Base-by-base conservation (phyloP, 1,140 invertebrate species). In the Drosophila pachea region DNA sequence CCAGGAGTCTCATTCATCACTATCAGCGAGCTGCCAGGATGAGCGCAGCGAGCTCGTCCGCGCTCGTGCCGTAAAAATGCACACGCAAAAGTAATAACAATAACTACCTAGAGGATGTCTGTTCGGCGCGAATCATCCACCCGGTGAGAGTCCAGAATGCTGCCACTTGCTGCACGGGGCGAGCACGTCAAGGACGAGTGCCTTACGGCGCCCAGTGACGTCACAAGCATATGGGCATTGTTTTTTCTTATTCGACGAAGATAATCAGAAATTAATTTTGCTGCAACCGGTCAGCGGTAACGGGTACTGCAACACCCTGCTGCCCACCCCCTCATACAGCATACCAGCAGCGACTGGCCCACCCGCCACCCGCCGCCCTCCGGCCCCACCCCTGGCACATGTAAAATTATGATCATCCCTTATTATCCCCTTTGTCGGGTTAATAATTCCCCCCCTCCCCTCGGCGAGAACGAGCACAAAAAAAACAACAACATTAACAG, bases 191-290 rank as follows among this genome's bases (percentile, higher is more conserved):
- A 86, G 81, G 81, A 86, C 81, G 81, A 86, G 74, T 81, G 74
- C 8, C 48, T 6, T 1, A 22, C 29, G 29, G 4, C 65, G 22
- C 22, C 22, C 22, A 22, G 22, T 79, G 75, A 82, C 81, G 76
- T 83, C 77, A 76, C 36, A 71, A 62, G 72, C 81, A 86, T 86
- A 86, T 84, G 81, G 72, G 79, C 79, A 68, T 60, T 75, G 65
- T 69, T 62, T 64, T 22, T 60, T 60, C 58, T 43, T 16, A 8
- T 14, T n/a, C 40, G 61, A 12, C 9, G 31, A 32, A 88, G 86
- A 88, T 88, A 88, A 88, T 88, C 86, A 87, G 83, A 88, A 88
- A 88, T 88, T 88, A 88, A 88, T 88, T 88, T 87, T 64, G 67
- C 59, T 79, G 76, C 81, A 74, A 84, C 79, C 79, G 79, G 70